These are phyloP conservation scores for Cyprinus carpio DNA, from an alignment of 2,113 vertebrate species.

Conservation along the genomic window DNA sequence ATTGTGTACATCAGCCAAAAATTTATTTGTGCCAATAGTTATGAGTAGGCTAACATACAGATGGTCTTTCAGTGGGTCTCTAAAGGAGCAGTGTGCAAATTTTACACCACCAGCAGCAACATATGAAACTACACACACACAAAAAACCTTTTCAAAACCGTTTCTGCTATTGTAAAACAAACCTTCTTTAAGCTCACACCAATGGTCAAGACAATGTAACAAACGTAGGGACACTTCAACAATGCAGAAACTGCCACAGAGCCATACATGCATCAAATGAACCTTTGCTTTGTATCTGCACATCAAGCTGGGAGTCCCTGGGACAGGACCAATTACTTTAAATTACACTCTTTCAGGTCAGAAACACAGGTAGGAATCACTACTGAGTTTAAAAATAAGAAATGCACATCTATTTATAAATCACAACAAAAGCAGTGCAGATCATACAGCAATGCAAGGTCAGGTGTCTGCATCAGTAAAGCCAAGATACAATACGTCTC, in stretches of 20 bases:
- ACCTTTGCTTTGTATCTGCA: not conserved
- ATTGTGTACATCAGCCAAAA: too few relatives aligned
- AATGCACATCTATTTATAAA: not conserved
- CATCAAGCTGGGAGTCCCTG: too few relatives aligned
- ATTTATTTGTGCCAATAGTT: too few relatives aligned
- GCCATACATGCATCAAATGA: not conserved
- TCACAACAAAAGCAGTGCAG: not conserved
- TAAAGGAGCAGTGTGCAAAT: not conserved
- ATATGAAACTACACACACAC: too few relatives aligned
- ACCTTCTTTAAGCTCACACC: not conserved
- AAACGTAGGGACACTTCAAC: not conserved
- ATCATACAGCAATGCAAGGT: not conserved
- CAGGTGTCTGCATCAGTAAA: constrained; percentile 9
- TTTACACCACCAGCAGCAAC: not conserved
- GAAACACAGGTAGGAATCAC: not conserved
- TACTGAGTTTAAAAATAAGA: not conserved
- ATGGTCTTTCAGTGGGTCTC: not conserved
- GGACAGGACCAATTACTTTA: not conserved
- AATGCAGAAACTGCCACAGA: not conserved
- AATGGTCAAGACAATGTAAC: not conserved
- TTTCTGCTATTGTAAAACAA: not conserved
- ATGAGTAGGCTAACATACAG: too few relatives aligned
- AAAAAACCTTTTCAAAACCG: not conserved
- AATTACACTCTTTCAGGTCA: not conserved
- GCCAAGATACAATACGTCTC: constrained; percentile 7